These are phyloP conservation scores for Champsocephalus esox DNA, from an alignment of 2,797 vertebrate species.

Conservation along the genomic window DNA sequence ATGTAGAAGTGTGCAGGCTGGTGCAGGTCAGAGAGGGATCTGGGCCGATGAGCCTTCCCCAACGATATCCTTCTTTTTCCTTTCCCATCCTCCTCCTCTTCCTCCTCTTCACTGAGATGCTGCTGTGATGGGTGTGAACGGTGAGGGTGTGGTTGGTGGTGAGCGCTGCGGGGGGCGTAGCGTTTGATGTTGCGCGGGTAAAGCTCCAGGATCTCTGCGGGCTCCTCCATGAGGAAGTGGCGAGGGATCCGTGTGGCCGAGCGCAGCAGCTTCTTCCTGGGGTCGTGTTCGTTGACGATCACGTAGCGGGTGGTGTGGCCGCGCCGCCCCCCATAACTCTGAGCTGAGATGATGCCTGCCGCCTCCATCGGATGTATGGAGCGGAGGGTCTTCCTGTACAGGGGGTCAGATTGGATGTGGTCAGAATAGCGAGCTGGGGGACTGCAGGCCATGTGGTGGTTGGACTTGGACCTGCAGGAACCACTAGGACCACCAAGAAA, in stretches of 20 bases:
- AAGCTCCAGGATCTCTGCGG: conserved; percentile 84
- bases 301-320: conserved; percentile 86
- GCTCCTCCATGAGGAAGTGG: conserved; percentile 85
- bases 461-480: conserved; percentile 82
- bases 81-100: conserved; percentile 84
- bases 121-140: conserved; percentile 77
- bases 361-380: conserved; percentile 69
- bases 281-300: conserved; percentile 88
- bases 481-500: conserved; percentile 79
- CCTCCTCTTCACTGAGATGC: conserved; percentile 87
- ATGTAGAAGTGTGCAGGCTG: conserved; percentile 86
- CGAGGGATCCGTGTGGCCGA: conserved; percentile 85
- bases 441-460: conserved; percentile 78
- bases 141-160: conserved; percentile 63
- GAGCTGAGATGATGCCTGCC: conserved; percentile 70
- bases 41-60: conserved; percentile 75
- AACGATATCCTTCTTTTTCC: conserved; percentile 59
- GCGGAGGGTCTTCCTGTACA: conserved; percentile 86
- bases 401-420: conserved; percentile 86
- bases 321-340: conserved; percentile 74
- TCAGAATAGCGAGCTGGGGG: conserved; percentile 73
- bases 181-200: conserved; percentile 84
- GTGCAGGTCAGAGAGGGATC: conserved; percentile 87
- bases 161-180: conserved; percentile 72
- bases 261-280: conserved; percentile 83